Evolutionary conservation across 2,888 invertebrate species (phyloP).

Genomic region (Pseudeuparius sepicola): DNA sequence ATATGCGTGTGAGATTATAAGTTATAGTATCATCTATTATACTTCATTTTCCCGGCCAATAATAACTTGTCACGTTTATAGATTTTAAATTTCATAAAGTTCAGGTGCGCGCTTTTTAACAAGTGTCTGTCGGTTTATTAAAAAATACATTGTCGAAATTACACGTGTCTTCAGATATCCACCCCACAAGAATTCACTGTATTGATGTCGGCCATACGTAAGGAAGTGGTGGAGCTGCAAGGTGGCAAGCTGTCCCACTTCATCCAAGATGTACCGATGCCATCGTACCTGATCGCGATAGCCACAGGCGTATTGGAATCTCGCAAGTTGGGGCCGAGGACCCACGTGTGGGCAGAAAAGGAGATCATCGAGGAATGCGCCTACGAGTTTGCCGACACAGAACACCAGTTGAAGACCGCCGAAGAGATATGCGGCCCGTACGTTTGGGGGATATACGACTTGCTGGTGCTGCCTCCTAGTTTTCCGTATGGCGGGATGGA

Average conservation of each 20-base stretch:
- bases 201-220: constrained; percentile 77
- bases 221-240: constrained; percentile 37
- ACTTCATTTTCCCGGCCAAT: no score
- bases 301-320: constrained; percentile 76
- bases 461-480: constrained; percentile 82
- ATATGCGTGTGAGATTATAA: no score
- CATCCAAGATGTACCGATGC: constrained; percentile 71
- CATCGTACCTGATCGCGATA: constrained; percentile 82
- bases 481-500: constrained; percentile 98
- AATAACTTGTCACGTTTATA: no score
- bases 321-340: constrained; percentile 66
- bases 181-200: constrained; percentile 68
- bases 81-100: no score
- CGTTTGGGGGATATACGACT: constrained; percentile 84
- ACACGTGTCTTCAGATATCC: constrained; percentile 49
- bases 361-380: constrained; percentile 73
- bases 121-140: no score
- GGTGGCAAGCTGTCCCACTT: constrained; percentile 48
- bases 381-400: constrained; percentile 83
- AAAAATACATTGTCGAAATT: no score
- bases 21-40: no score
- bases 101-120: no score
- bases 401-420: constrained; percentile 70
- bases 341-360: constrained; percentile 84
- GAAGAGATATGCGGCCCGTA: constrained; percentile 81